Conservation (phyloP, 2,113 vertebrate genomes). For the Lophura nycthemera region DNA sequence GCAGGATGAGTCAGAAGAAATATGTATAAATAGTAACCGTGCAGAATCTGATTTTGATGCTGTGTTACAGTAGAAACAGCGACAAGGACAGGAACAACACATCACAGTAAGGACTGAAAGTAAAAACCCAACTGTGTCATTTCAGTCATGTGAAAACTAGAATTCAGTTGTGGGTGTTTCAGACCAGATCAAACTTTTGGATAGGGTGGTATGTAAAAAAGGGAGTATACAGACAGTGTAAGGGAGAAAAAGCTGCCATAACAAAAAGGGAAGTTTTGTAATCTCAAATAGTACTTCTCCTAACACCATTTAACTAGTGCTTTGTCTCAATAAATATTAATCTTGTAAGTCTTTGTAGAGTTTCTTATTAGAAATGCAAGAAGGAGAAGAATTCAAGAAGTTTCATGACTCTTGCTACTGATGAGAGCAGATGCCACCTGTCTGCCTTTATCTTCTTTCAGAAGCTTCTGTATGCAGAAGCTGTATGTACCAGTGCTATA, state of each 20-base stretch:
- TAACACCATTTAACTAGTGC: not conserved
- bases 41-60: not conserved
- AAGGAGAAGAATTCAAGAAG: not conserved
- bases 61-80: not conserved
- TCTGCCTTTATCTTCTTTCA: not conserved
- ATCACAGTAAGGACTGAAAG: not conserved
- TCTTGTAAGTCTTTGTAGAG: not conserved
- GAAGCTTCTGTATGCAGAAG: not conserved
- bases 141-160: not conserved
- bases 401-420: not conserved
- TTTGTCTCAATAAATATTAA: not conserved
- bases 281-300: not conserved
- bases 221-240: not conserved
- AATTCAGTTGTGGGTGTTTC: not conserved
- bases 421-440: not conserved
- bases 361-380: not conserved
- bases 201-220: not conserved
- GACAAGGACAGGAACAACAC: not conserved
- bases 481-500: not conserved
- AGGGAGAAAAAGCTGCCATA: not conserved
- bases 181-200: not conserved
- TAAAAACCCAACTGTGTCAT: not conserved
- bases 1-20: conserved; percentile 5
- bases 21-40: not conserved
- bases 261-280: not conserved